These are phyloP conservation scores for Penaeus indicus DNA, from an alignment of 1,140 invertebrate genomes.

Conservation along the genomic window DNA sequence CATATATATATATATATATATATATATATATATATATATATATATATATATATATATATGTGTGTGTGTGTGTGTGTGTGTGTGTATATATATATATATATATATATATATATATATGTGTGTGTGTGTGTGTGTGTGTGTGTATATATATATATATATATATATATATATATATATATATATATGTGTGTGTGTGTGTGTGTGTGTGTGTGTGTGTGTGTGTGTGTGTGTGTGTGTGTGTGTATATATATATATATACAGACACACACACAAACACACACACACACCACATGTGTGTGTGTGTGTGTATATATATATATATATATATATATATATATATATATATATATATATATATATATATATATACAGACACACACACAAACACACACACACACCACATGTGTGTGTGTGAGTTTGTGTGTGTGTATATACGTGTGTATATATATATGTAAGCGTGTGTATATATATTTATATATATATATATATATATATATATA, in stretches of 20 bases:
- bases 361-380: not conserved
- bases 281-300: no score
- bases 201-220: not conserved
- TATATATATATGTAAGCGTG: not conserved
- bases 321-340: constrained; percentile 18
- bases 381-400: not conserved
- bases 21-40: not conserved
- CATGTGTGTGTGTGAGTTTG: not conserved
- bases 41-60: not conserved
- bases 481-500: not conserved
- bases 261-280: no score
- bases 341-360: constrained; percentile 22
- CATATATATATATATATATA: not conserved
- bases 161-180: not conserved
- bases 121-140: not conserved
- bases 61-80: constrained; percentile 4
- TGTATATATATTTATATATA: not conserved
- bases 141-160: not conserved
- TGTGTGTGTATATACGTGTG: not conserved
- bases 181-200: constrained; percentile 12
- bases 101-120: not conserved
- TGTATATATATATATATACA: not conserved
- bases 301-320: not conserved
- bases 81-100: not conserved
- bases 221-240: not conserved